Evolutionary conservation across 2,113 vertebrate genomes (phyloP), one percentile per base, ranked within the genome.

Genomic region (Arvicanthis niloticus): DNA sequence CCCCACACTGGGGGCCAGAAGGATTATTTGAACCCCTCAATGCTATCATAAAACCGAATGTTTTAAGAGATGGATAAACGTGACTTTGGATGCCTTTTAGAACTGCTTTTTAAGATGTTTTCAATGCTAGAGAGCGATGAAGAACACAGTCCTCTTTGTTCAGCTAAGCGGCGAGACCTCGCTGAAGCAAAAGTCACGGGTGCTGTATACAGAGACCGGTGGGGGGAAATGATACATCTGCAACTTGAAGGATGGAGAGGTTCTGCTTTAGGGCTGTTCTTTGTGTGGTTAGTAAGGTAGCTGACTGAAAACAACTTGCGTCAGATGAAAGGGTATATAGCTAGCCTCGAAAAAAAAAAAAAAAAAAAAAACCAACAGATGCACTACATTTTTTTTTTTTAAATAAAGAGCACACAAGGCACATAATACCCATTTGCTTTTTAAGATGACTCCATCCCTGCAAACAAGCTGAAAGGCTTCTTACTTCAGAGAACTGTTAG

Each of bases 301-400:
- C 48, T n/a, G 21, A 86, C 58, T 95, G 94, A 62, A 87, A 73
- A 92, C 26, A n/a, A 78, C 73, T 96, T 92, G 65, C 88, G 48
- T 68, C 48, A 56, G 85, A 84, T 82, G 31, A 96, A 96, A 96
- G 51, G 31, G n/a, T n/a, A 11, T 62, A 58, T 53, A 37, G 13
- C 29, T 86, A 21, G 51, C 31, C 56, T 96, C 2, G 21, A 72
- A 60, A 62, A 17, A 58, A 58, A 3, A 58, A 58, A 58, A 4
- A 11, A 58, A 58, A 13, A 67, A 31, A 16, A 34, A 68, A 13
- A 12, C 65, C 67, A 37, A 60, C 17, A 93, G 45, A 84, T 53
- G 22, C 84, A 40, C 31, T 15, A 31, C 85, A 15, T 72, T 91
- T 92, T 77, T 7, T 8, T 62, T 58, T 56, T 53, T 53, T 53